A percentile compares a stretch with the other conserved stretches of the same genome.
Evolutionary conservation across 1,140 invertebrate species (phyloP).

Genomic region (Cyclargus thomasi): DNA sequence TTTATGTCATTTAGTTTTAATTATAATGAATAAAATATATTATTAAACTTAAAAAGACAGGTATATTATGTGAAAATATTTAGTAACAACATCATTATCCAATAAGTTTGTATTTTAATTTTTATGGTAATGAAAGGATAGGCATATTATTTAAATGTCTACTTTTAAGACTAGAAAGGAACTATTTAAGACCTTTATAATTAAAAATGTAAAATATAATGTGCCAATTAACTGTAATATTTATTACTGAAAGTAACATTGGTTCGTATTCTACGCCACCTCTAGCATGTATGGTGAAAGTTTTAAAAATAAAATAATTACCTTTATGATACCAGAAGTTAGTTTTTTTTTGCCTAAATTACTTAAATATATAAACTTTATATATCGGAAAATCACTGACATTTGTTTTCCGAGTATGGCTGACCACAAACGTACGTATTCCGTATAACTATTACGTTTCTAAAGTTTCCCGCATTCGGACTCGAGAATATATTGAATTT

Average conservation of each 20-base stretch:
- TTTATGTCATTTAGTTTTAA: no score
- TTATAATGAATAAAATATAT: no score
- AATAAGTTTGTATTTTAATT: not conserved
- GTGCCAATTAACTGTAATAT: constrained; percentile 6
- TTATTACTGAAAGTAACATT: not conserved
- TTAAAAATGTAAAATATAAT: constrained; percentile 1
- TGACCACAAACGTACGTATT: no score
- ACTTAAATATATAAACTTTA: no score
- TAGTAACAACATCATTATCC: not conserved
- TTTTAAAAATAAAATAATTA: constrained; percentile 7
- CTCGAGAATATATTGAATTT: no score
- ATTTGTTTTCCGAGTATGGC: no score
- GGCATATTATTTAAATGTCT: not conserved
- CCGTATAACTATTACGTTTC: no score
- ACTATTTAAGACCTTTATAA: not conserved
- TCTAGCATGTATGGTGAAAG: not conserved
- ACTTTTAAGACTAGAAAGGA: not conserved
- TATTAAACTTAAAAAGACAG: no score
- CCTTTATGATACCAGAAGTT: constrained; percentile 1
- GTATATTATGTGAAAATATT: not conserved
- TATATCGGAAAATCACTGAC: no score
- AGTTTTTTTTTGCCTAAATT: not conserved
- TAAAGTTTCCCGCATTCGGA: no score
- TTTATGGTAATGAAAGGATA: not conserved
- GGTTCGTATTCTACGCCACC: not conserved